These are phyloP conservation scores for Staurois parvus DNA, from an alignment of 2,797 vertebrate species.

Conservation along the genomic window DNA sequence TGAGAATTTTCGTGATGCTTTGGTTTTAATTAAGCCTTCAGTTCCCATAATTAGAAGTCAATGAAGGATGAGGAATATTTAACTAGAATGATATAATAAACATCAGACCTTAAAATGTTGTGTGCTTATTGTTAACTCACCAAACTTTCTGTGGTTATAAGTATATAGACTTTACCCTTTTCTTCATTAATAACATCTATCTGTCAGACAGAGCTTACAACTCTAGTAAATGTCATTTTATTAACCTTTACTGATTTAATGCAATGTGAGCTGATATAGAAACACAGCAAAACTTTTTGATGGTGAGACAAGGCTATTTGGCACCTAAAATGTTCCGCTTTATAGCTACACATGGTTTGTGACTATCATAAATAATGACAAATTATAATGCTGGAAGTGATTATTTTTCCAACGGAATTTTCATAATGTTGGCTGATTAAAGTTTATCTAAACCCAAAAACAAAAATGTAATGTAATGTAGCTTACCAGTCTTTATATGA, in stretches of 20 bases:
- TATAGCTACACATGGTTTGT: too few species aligned
- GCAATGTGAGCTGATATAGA: not conserved
- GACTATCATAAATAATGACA: too few species aligned
- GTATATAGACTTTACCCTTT: conserved; percentile 49
- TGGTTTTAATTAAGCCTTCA: conserved; percentile 78
- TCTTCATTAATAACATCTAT: conserved; percentile 39
- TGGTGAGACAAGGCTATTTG: not conserved
- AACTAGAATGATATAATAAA: conserved; percentile 50
- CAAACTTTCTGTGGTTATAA: conserved; percentile 33
- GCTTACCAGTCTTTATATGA: too few species aligned
- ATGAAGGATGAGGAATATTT: conserved; percentile 56
- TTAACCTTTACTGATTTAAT: not conserved
- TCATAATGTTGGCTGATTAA: too few species aligned
- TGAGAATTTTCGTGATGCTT: conserved; percentile 78
- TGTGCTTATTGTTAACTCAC: conserved; percentile 24
- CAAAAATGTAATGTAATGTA: too few species aligned
- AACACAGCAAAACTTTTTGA: not conserved
- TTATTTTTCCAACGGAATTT: too few species aligned
- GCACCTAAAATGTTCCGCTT: not conserved
- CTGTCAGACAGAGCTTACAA: conserved; percentile 25
- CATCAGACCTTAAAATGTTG: conserved; percentile 43
- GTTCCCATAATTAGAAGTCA: conserved; percentile 56
- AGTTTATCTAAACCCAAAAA: too few species aligned
- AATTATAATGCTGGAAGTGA: too few species aligned
- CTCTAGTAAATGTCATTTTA: conserved; percentile 15